These are phyloP conservation scores for Chouioia cunea DNA, from an alignment of 2,888 invertebrate genomes.

Conservation along the genomic window DNA sequence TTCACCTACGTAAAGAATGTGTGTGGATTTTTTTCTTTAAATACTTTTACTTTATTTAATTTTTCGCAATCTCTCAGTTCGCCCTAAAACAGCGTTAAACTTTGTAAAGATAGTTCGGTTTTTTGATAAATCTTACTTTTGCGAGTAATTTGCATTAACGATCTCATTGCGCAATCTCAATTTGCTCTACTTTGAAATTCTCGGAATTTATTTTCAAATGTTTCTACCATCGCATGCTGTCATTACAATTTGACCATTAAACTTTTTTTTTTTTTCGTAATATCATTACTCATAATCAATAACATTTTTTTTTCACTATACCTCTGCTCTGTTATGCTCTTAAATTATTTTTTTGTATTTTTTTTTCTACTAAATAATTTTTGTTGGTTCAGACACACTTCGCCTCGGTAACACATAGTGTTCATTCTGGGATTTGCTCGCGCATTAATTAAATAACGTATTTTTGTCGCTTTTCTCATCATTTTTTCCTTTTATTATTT, in stretches of 20 bases:
- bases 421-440: slow-evolving; percentile 44
- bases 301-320: slow-evolving; percentile 42
- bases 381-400: slow-evolving; percentile 35
- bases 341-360: slow-evolving; percentile 47
- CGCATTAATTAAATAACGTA: slow-evolving; percentile 52
- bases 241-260: slow-evolving; percentile 45
- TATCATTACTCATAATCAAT: slow-evolving; percentile 40
- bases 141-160: slow-evolving; percentile 31
- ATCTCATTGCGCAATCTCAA: slow-evolving; percentile 32
- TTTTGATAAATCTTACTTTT: slow-evolving; percentile 37
- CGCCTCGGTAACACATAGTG: slow-evolving; percentile 39
- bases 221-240: slow-evolving; percentile 43
- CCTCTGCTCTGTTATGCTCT: slow-evolving; percentile 37
- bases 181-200: slow-evolving; percentile 37
- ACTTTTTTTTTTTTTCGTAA: slow-evolving; percentile 35
- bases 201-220: slow-evolving; percentile 18
- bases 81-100: slow-evolving; percentile 46
- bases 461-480: slow-evolving; percentile 43
- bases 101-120: slow-evolving; percentile 37
- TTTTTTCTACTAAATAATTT: slow-evolving; percentile 19
- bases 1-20: slow-evolving; percentile 59
- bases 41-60: slow-evolving; percentile 4
- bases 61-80: slow-evolving; percentile 41
- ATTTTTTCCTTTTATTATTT: slow-evolving; percentile 46
- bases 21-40: slow-evolving; percentile 40